Percentiles rank a stretch among this genome's conserved stretches.
These are phyloP conservation scores for Pipa parva DNA, from an alignment of 2,113 vertebrate genomes.

Conservation along the genomic window DNA sequence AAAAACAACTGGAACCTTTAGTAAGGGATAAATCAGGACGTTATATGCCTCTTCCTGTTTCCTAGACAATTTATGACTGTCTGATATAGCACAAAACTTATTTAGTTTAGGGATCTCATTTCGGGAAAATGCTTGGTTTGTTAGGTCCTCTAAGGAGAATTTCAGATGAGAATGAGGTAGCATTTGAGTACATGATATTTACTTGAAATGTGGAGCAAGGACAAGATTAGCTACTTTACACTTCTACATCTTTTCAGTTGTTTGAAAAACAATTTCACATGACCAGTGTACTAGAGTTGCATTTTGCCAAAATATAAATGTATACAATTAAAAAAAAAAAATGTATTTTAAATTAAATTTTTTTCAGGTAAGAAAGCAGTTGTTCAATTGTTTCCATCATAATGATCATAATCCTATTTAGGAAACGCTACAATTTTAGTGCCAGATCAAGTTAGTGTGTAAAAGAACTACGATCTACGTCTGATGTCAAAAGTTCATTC, in stretches of 20 bases:
- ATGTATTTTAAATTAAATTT: too few species aligned
- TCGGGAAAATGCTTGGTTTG: conserved; percentile 24
- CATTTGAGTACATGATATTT: neutral
- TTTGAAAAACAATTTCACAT: too few species aligned
- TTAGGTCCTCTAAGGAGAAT: conserved; percentile 5
- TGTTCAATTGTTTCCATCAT: too few species aligned
- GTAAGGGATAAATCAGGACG: conserved; percentile 31
- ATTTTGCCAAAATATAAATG: too few species aligned
- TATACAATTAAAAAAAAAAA: too few species aligned
- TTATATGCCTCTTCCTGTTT: neutral
- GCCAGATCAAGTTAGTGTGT: too few species aligned
- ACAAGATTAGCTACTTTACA: neutral
- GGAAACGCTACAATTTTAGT: too few species aligned
- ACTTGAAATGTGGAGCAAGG: neutral
- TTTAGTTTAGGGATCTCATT: conserved; percentile 8
- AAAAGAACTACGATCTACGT: too few species aligned
- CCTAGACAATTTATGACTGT: conserved; percentile 21
- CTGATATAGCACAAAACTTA: conserved; percentile 5
- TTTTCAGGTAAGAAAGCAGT: too few species aligned
- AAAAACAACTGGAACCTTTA: conserved; percentile 13
- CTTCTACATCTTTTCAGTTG: neutral
- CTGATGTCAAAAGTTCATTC: too few species aligned
- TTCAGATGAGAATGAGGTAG: neutral
- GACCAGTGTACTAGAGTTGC: too few species aligned
- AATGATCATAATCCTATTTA: too few species aligned